phyloP scores from a whole-genome alignment of 35 echinoderm and acorn worm species.

The Strongylocentrotus purpuratus region DNA sequence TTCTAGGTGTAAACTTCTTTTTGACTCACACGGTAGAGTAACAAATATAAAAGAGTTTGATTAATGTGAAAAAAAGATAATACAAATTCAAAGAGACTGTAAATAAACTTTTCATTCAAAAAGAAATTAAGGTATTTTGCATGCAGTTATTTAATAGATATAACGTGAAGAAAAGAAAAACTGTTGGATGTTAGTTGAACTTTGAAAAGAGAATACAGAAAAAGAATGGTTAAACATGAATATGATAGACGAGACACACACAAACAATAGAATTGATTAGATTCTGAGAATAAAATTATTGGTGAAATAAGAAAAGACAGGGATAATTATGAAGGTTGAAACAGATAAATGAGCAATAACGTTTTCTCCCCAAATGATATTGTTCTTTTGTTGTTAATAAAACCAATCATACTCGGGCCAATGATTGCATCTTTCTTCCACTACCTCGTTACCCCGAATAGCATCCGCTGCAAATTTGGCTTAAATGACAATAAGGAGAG shows the following conservation, averaged over 20 bases:
- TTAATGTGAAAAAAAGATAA: background rate
- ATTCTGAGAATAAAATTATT: background rate
- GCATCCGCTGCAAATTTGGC: background rate
- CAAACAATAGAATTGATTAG: constrained; percentile 2
- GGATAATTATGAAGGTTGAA: background rate
- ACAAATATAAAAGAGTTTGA: background rate
- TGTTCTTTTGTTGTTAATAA: background rate
- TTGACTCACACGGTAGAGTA: no score
- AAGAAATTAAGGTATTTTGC: background rate
- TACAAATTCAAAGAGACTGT: background rate
- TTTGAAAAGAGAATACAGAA: background rate
- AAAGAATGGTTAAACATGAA: background rate
- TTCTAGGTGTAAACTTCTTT: no score
- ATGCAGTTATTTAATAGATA: background rate
- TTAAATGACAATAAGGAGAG: background rate
- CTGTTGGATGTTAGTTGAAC: background rate
- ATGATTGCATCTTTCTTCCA: background rate
- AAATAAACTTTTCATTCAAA: background rate
- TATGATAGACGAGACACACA: background rate
- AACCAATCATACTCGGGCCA: background rate
- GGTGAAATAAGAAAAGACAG: background rate
- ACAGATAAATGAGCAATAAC: background rate
- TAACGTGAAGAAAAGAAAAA: background rate
- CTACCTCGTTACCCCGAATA: background rate
- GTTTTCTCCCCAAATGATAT: background rate